Base-by-base conservation (phyloP, 2,888 invertebrate species). In the Gandaritis pyraliata region DNA sequence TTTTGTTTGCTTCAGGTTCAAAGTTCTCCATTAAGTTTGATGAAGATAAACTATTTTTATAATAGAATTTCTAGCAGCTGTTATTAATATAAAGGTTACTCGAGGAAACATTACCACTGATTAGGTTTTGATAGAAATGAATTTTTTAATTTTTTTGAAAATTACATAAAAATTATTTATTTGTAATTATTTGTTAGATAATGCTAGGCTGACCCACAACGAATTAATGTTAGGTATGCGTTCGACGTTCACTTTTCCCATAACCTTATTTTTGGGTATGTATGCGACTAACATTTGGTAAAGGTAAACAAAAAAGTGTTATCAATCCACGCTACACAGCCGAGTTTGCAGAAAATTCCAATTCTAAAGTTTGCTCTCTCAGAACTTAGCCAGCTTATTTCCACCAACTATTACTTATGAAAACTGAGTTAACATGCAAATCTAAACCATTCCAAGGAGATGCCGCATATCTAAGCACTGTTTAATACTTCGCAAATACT, bases 381-480 rank as follows among this genome's bases (percentile, higher is more conserved):
- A 61, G 70, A 85, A 86, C 78, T 83, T 86, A 69, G 70, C 69
- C 73, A 77, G 79, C 79, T 84, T 84, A 83, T 86, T 83, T 83
- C 74, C 78, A 85, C 79, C 79, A 81, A 85, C 83, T 86, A 84
- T 87, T 87, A 90, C 84, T 88, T 86, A 87, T 83, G 83, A 84
- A 85, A 88, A 85, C 84, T 75, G 80, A 87, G 86, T 87, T 88
- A 86, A 85, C 86, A 89, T 87, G 88, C 86, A 90, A 90, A 88
- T 90, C 87, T 83, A 78, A 81, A 78, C 83, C 83, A 81, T 83
- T 85, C 74, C 77, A 72, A 72, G 77, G 71, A 74, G 77, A 81
- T 77, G 75, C 74, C 74, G 75, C 78, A 79, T 77, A 80, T 78
- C 72, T 76, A 77, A 82, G 76, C 78, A 69, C 74, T 76, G 70